Conservation (phyloP, 2,113 vertebrate species). For the Mobula birostris region DNA sequence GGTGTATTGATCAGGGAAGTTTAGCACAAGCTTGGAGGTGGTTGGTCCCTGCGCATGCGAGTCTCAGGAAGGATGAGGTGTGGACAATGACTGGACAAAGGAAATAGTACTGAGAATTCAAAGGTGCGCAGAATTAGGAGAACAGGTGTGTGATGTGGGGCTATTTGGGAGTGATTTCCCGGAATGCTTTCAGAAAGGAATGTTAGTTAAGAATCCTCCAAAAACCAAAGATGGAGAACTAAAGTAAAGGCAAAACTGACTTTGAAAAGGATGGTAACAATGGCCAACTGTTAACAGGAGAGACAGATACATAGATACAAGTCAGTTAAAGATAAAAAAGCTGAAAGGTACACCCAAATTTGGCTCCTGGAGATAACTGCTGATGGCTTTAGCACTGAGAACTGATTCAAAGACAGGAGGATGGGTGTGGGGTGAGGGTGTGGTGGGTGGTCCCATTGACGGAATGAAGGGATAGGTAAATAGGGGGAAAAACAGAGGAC, state of each 20-base stretch:
- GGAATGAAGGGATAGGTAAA: too few species aligned
- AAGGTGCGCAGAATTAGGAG: neutral
- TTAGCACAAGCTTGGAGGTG: neutral
- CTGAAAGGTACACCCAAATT: neutral
- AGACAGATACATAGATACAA: neutral
- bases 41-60: neutral
- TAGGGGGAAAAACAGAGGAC: too few species aligned
- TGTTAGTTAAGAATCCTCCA: neutral
- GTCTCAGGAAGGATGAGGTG: too few species aligned
- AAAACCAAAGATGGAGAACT: neutral
- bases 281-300: neutral
- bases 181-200: neutral
- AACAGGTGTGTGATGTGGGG: neutral
- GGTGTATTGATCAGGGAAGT: neutral
- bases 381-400: neutral
- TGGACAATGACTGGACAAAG: neutral
- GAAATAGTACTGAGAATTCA: neutral
- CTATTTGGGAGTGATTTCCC: neutral
- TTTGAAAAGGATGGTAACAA: neutral
- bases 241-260: neutral
- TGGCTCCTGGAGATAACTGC: neutral
- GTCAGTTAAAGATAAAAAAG: neutral
- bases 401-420: neutral
- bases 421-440: too few species aligned
- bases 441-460: neutral